A percentile compares a stretch with the other conserved stretches of the same genome.
Evolutionary conservation across 2,113 vertebrate genomes (phyloP).

Genomic region (Genyomyrus donnyi): DNA sequence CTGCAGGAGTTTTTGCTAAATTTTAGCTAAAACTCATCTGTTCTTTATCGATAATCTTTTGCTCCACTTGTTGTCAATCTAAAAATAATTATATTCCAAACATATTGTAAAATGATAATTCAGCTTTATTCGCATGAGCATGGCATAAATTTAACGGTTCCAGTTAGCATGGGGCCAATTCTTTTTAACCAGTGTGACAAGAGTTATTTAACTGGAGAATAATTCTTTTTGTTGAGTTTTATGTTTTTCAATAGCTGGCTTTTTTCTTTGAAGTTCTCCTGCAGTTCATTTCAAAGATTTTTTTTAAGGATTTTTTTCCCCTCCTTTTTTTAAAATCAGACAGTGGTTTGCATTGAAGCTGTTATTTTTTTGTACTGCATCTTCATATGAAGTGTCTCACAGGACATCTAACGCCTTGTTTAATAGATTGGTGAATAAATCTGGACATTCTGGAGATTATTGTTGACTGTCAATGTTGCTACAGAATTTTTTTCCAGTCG

Average conservation of each 20-base stretch:
- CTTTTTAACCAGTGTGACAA: background rate
- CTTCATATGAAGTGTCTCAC: background rate
- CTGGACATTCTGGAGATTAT: background rate
- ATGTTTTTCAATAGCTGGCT: background rate
- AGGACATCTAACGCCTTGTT: background rate
- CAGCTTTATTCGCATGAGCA: background rate
- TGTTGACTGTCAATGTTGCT: background rate
- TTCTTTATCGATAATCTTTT: background rate
- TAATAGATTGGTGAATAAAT: background rate
- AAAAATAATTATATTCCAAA: slow-evolving; percentile 3
- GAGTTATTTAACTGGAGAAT: background rate
- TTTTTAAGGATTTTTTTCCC: background rate
- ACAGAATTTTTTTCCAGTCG: background rate
- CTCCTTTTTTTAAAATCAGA: background rate
- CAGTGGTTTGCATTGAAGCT: background rate
- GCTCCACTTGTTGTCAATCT: background rate
- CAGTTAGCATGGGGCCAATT: background rate
- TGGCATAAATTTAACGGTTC: background rate
- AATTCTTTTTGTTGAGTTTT: background rate
- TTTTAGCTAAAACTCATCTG: background rate
- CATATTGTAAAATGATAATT: background rate
- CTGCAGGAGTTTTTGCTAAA: background rate
- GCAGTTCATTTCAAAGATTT: background rate
- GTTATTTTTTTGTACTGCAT: background rate
- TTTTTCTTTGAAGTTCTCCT: background rate